phyloP scores from a whole-genome alignment of 2,113 vertebrate genomes.

The Sphyrna mokarran region DNA sequence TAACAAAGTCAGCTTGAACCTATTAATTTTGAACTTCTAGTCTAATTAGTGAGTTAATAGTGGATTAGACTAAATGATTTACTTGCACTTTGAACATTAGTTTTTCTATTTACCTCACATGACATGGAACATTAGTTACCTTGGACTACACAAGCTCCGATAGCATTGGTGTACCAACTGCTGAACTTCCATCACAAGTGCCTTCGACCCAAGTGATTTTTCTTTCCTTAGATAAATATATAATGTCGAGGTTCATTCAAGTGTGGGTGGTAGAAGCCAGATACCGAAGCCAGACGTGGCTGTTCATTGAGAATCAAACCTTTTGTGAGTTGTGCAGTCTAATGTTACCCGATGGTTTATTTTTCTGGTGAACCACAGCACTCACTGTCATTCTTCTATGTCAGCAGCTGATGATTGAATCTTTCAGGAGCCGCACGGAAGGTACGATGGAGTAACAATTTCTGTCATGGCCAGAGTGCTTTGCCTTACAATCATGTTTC shows the following conservation, averaged over 20 bases:
- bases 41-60: not conserved
- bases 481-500: not conserved
- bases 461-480: slow-evolving; percentile 19
- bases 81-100: not conserved
- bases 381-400: slow-evolving; percentile 8
- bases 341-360: slow-evolving; percentile 24
- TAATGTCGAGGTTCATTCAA: not conserved
- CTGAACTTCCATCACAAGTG: not conserved
- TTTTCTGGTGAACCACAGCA: slow-evolving; percentile 17
- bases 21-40: not conserved
- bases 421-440: not conserved
- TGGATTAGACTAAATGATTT: not conserved
- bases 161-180: not conserved
- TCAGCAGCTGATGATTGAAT: slow-evolving; percentile 24
- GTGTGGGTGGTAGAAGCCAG: slow-evolving; percentile 15
- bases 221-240: slow-evolving; percentile 19
- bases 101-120: not conserved
- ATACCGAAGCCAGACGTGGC: not conserved
- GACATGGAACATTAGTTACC: not conserved
- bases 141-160: not conserved
- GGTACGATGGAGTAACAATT: slow-evolving; percentile 1
- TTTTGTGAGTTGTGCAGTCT: slow-evolving; percentile 25
- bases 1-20: not conserved
- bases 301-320: not conserved
- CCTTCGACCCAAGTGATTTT: slow-evolving; percentile 1